A percentile compares a stretch with the other conserved stretches of the same genome.
Evolutionary conservation across 1,140 invertebrate species (phyloP).

Genomic region (Solenopsis fugax): DNA sequence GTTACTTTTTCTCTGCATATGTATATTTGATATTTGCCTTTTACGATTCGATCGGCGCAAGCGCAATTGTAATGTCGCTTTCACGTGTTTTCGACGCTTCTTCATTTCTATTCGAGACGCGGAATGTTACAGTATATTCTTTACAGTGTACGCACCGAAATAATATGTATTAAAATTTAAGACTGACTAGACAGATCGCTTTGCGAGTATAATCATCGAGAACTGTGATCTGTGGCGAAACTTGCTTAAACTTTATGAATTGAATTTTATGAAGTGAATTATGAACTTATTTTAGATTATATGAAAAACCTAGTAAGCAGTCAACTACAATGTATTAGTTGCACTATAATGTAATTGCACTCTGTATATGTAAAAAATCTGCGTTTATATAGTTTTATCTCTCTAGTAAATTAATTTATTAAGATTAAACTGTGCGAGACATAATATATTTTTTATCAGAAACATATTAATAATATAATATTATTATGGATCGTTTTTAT

Average conservation of each 20-base stretch:
- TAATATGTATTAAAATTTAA: not conserved
- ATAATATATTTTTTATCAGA: not conserved
- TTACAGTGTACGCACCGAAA: not conserved
- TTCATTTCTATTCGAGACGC: conserved; percentile 21
- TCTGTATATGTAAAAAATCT: not conserved
- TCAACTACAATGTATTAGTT: not conserved
- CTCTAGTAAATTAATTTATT: not conserved
- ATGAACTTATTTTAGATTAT: not conserved
- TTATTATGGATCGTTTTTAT: not conserved
- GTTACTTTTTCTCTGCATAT: not conserved
- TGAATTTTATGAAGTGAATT: no score
- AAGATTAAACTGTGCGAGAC: not conserved
- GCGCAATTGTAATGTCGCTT: conserved; percentile 14
- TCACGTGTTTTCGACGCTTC: not conserved
- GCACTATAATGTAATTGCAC: not conserved
- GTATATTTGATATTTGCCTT: not conserved
- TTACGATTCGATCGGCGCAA: conserved; percentile 30
- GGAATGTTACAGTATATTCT: not conserved
- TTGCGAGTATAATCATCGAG: not conserved
- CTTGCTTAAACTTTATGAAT: not conserved
- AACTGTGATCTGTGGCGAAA: not conserved
- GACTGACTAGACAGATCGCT: not conserved
- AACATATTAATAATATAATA: not conserved
- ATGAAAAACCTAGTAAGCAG: not conserved
- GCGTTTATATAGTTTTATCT: not conserved